Evolutionary conservation across 2,888 invertebrate genomes (phyloP).

Genomic region (Dorcus hopei): DNA sequence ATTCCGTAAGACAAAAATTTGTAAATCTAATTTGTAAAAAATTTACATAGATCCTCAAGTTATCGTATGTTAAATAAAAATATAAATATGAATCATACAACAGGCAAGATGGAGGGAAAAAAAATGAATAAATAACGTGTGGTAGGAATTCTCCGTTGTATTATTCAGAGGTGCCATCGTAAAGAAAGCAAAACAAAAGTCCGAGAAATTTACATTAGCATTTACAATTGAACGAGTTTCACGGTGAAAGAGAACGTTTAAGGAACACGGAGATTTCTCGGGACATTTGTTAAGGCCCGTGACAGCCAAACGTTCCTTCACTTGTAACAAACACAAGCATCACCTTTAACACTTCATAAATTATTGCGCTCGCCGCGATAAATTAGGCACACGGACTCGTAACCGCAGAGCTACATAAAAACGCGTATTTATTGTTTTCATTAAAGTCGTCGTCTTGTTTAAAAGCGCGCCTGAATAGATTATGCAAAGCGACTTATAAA

Average conservation of each 20-base stretch:
- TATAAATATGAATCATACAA: background rate
- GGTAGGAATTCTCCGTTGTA: background rate
- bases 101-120: background rate
- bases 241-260: constrained; percentile 18
- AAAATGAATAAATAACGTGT: background rate
- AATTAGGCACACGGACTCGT: constrained; percentile 22
- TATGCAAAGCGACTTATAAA: constrained; percentile 1
- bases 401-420: background rate
- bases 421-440: constrained; percentile 12
- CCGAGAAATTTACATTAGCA: constrained; percentile 10
- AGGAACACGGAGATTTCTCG: constrained; percentile 22
- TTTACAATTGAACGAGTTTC: constrained; percentile 20
- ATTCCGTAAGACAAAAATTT: too few relatives aligned
- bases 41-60: too few relatives aligned
- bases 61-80: too few relatives aligned
- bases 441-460: constrained; percentile 4
- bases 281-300: constrained; percentile 25
- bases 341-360: constrained; percentile 33
- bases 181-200: constrained; percentile 8
- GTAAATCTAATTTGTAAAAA: too few relatives aligned
- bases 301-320: constrained; percentile 27
- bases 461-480: background rate
- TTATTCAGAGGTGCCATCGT: background rate
- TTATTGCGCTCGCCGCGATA: constrained; percentile 26
- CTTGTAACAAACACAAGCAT: constrained; percentile 27